Percentiles rank a stretch among this genome's conserved stretches.
phyloP scores from a whole-genome alignment of 2,888 invertebrate species.

The Priocnemis perturbator region DNA sequence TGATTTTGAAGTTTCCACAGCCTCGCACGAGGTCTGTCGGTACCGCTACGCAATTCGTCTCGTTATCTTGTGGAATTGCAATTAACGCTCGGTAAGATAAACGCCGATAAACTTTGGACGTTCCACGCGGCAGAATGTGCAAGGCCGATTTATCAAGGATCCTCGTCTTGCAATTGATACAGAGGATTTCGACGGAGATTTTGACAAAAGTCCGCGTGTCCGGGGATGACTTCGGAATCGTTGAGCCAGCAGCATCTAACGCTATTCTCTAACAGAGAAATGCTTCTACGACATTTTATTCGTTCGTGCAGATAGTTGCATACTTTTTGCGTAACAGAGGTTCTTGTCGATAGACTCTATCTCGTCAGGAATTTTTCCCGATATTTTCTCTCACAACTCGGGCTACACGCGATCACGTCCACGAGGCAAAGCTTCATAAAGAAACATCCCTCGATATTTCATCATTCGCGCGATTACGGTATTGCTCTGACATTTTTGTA shows the following conservation, averaged over 20 bases:
- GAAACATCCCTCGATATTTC: too few species aligned
- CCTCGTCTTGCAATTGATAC: slow-evolving; percentile 20
- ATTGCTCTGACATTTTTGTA: too few species aligned
- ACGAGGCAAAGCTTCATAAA: not conserved
- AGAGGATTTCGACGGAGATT: slow-evolving; percentile 7
- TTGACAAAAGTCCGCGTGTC: not conserved
- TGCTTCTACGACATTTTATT: too few species aligned
- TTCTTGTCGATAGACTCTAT: too few species aligned
- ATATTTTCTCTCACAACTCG: too few species aligned
- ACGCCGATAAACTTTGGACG: slow-evolving; percentile 58
- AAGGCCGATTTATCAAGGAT: slow-evolving; percentile 41
- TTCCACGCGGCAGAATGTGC: slow-evolving; percentile 32
- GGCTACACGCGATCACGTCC: not conserved
- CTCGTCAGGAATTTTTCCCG: too few species aligned
- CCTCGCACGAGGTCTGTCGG: not conserved
- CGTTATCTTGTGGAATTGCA: slow-evolving; percentile 35
- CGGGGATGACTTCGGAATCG: too few species aligned
- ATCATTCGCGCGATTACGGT: too few species aligned
- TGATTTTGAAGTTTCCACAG: not conserved
- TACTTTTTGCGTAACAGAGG: too few species aligned
- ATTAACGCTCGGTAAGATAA: slow-evolving; percentile 49
- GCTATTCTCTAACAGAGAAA: too few species aligned
- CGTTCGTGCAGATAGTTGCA: too few species aligned
- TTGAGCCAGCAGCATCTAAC: too few species aligned
- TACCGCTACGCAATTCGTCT: slow-evolving; percentile 25